Base-by-base conservation (phyloP, 2,797 vertebrate species). In the Lophius americanus region DNA sequence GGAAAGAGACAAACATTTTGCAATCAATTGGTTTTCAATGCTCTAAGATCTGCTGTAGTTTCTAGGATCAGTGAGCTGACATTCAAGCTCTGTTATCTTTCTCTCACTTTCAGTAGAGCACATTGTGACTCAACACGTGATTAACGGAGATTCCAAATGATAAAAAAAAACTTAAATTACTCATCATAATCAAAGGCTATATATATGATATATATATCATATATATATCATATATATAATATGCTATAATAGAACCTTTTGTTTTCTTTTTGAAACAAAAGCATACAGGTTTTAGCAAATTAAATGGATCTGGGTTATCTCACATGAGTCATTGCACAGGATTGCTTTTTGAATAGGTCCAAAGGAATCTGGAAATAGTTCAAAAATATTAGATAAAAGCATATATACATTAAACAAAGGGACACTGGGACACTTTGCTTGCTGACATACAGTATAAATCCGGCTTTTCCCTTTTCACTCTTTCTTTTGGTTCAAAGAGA, bases 401-500 rank as follows among this genome's bases (percentile, higher is more conserved):
- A 3, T 3, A 52, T 52, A 13, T 10, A 35, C 32, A 6, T 36
- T 36, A 11, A 11, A 44, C 43, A 12, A 10, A 6, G 44, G 44
- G 43, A 41, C 38, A 50, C 3, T 0, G 3, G 44, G 54, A 48
- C 64, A 64, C 67, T 73, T 75, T 9, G 2, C 51, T 41, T 39
- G 43, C 50, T 79, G 56, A 53, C 9, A 63, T 79, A 58, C 53
- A 6, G 60, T 39, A 65, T 41, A 39, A 14, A 37, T 12, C 7
- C 3, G 6, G 52, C 57, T 38, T 68, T 14, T 9, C 13, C 42
- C 35, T 37, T 13, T 9, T 42, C 46, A n/a, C 48, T 43, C 41
- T 68, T 47, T 70, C 64, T 71, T 39, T 53, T 38, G 66, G 70
- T 76, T 87, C 76, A 89, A 88, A 85, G 75, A 23, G 62, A 63